Evolutionary conservation across 2,113 vertebrate species (phyloP).

Genomic region (Mixornis gularis): DNA sequence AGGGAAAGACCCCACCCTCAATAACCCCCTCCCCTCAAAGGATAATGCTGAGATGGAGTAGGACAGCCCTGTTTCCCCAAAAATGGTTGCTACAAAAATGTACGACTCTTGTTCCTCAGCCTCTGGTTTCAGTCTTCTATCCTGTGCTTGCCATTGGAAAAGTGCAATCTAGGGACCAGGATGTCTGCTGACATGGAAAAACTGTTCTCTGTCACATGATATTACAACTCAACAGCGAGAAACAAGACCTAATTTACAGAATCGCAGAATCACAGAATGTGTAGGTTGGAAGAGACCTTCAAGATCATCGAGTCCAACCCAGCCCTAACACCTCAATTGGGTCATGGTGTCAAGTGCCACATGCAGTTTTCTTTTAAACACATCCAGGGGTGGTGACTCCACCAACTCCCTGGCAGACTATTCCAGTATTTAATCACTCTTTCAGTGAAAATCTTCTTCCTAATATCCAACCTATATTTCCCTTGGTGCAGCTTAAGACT

Average conservation of each 20-base stretch:
- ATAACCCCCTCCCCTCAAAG: background rate
- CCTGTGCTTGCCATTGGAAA: background rate
- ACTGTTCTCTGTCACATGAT: background rate
- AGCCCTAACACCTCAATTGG: too few relatives aligned
- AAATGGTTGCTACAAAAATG: background rate
- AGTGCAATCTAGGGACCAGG: background rate
- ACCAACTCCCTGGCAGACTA: too few relatives aligned
- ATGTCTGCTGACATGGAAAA: background rate
- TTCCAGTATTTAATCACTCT: too few relatives aligned
- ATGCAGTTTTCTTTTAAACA: too few relatives aligned
- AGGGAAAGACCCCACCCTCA: rapidly evolving
- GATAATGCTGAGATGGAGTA: background rate
- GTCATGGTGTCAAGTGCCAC: too few relatives aligned
- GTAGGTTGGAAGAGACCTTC: too few relatives aligned
- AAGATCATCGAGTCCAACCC: too few relatives aligned
- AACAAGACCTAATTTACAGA: background rate
- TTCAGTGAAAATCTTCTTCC: too few relatives aligned
- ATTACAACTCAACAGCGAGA: rapidly evolving
- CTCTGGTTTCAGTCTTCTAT: background rate
- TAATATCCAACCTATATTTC: too few relatives aligned
- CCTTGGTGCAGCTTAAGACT: too few relatives aligned
- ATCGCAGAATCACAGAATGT: too few relatives aligned
- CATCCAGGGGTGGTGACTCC: too few relatives aligned
- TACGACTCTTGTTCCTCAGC: rapidly evolving
- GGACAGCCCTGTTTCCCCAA: background rate